Base-by-base conservation (phyloP, 1,140 invertebrate species). In the Trichoplusia ni region DNA sequence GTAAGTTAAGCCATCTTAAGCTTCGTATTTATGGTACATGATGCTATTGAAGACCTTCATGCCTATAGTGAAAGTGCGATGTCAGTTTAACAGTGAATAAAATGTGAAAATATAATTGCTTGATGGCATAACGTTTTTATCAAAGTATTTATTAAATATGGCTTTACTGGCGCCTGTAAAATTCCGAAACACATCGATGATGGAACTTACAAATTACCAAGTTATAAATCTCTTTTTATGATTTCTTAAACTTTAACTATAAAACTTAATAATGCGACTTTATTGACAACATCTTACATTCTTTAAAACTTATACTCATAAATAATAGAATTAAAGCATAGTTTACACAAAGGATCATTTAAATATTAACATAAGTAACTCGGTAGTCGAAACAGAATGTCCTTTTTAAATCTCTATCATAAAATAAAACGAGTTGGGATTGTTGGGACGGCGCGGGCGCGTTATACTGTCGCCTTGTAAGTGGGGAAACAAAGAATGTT, bases 361-460 rank as follows among this genome's bases (percentile, higher is more conserved):
- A 71, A n/a, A 63, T 63, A 63, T 64, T 75, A 75, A 75, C 75
- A n/a, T 77, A 69, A 77, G 75, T 77, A 77, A 66, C 67, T 51
- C 64, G 51, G 71, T 64, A 70, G 71, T 64, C 54, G 38, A 58
- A 58, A 44, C 23, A 53, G 60, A 69, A 64, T 69, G 67, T 73
- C 54, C 58, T 69, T 58, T 40, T 58, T 69, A 53, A 60, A 61
- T 58, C 33, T 64, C 47, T 33, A 11, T 59, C 56, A 64, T 69
- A 67, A 73, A 69, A 64, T 64, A 62, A 67, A 73, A 73, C 64
- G 33, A 58, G 54, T 58, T 42, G 38, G 35, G 40, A 19, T 21
- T 19, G 27, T 23, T 11, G 19, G 18, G 38, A 7, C 38, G 18
- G n/a, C 18, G 8, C 51, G 2, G 35, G 23, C 38, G 5, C 37